These are phyloP conservation scores for Eleutherodactylus coqui DNA, from an alignment of 2,797 vertebrate genomes.

Conservation along the genomic window DNA sequence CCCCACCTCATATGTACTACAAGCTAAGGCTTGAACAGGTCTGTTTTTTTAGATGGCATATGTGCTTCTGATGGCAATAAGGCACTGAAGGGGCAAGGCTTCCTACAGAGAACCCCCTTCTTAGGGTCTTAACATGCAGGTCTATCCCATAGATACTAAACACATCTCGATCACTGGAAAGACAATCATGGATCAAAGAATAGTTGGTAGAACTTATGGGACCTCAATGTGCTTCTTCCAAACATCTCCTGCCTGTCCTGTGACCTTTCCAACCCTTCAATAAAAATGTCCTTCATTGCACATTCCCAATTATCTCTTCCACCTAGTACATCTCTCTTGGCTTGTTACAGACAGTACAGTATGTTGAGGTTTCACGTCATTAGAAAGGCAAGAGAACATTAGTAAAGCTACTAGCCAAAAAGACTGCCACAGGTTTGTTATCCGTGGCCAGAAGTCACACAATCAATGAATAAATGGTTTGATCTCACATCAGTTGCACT, in stretches of 20 bases:
- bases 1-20: conserved; percentile 29
- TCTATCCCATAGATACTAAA: conserved; percentile 13
- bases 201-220: background rate
- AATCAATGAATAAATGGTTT: background rate
- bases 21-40: conserved; percentile 43
- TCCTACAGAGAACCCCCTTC: conserved; percentile 12
- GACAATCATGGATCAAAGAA: conserved; percentile 12
- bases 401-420: conserved; percentile 28
- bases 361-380: conserved; percentile 49
- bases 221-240: conserved; percentile 41
- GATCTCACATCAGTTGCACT: conserved; percentile 8
- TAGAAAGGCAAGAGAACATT: conserved; percentile 36
- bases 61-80: conserved; percentile 64
- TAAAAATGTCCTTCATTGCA: background rate
- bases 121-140: conserved; percentile 34
- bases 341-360: conserved; percentile 26
- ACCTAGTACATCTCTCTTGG: conserved; percentile 6
- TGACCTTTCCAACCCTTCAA: background rate
- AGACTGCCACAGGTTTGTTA: background rate
- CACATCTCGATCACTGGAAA: background rate
- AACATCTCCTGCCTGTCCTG: conserved; percentile 24
- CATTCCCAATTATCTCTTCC: background rate
- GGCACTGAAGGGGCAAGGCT: conserved; percentile 56
- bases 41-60: conserved; percentile 39
- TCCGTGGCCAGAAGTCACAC: background rate